These are phyloP conservation scores for Lycopodina hypogea DNA, from an alignment of 37 sponge, comb jelly and placozoan genomes.

Conservation along the genomic window DNA sequence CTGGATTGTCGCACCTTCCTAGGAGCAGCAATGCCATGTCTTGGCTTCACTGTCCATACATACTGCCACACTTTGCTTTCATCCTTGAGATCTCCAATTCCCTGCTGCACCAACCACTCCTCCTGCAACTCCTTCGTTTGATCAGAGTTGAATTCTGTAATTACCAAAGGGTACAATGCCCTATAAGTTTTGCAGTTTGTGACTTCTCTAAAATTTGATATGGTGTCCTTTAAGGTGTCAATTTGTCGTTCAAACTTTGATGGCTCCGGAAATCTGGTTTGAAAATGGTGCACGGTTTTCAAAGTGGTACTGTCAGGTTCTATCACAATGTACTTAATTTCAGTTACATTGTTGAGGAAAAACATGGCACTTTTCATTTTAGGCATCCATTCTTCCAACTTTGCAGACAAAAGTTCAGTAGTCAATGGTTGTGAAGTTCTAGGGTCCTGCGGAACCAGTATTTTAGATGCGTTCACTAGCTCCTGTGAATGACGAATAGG, in stretches of 20 bases:
- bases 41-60: conserved; percentile 36
- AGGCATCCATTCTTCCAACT: conserved; percentile 28
- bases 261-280: not conserved
- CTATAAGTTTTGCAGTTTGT: not conserved
- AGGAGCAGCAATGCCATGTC: conserved; percentile 60
- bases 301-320: not conserved
- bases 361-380: conserved; percentile 40
- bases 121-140: not conserved
- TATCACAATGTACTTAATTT: not conserved
- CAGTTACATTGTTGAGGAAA: not conserved
- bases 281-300: not conserved
- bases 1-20: not conserved
- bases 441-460: not conserved
- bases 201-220: conserved; percentile 2
- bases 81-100: conserved; percentile 44
- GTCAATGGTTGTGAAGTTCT: conserved; percentile 9
- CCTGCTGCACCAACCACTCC: conserved; percentile 65
- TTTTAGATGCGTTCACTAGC: conserved; percentile 19
- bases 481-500: conserved; percentile 48
- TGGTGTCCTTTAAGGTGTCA: not conserved
- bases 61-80: conserved; percentile 20
- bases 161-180: conserved; percentile 10
- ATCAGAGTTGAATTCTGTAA: not conserved
- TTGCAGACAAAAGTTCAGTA: conserved; percentile 1
- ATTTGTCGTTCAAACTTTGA: not conserved